These are phyloP conservation scores for Calycopis cecrops DNA, from an alignment of 1,140 invertebrate genomes.

Conservation along the genomic window DNA sequence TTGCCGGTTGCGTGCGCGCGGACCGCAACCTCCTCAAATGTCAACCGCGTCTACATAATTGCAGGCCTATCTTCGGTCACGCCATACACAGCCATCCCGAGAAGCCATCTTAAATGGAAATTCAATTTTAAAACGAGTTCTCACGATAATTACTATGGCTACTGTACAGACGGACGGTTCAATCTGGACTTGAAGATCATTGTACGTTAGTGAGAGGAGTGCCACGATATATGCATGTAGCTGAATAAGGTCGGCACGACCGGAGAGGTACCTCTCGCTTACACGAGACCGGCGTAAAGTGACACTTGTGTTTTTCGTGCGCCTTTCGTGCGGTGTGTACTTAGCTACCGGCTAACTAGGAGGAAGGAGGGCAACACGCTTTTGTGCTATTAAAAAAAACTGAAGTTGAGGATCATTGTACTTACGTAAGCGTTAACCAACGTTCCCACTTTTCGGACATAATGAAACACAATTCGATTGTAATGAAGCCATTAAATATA, in stretches of 20 bases:
- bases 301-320: no score
- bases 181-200: background rate
- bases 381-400: no score
- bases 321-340: no score
- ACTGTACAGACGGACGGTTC: background rate
- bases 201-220: no score
- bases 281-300: no score
- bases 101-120: constrained; percentile 26
- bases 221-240: no score
- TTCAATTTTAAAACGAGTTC: constrained; percentile 15
- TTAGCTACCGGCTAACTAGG: no score
- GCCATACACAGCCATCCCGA: constrained; percentile 32
- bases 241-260: no score
- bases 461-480: background rate
- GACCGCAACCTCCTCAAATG: constrained; percentile 42
- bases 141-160: constrained; percentile 5
- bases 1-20: constrained; percentile 54
- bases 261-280: no score
- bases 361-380: no score
- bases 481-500: constrained; percentile 6
- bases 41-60: constrained; percentile 60
- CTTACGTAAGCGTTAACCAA: background rate
- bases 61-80: constrained; percentile 47
- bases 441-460: background rate
- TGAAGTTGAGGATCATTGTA: background rate